Base-by-base conservation (phyloP, 2,797 vertebrate genomes). In the Valencia hispanica region DNA sequence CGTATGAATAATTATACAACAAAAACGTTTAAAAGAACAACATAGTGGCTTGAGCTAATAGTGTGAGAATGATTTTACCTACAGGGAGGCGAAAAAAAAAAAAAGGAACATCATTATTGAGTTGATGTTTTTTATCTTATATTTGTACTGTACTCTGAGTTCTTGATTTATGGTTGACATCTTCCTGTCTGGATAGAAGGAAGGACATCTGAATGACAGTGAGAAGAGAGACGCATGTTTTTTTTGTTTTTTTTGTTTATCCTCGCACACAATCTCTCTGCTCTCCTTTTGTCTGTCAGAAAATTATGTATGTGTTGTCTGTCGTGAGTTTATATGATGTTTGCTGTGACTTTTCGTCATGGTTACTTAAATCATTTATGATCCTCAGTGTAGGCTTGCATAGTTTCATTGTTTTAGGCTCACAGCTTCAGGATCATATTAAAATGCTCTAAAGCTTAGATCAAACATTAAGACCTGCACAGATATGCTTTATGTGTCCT, bases 241-340 rank as follows among this genome's bases (percentile, higher is more conserved):
- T 84, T 74, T 0, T 0, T 34, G 34, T 14, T 69, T 0, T 0
- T 39, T 4, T 14, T 55, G 22, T 72, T 41, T 1, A 41, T 34
- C n/a, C 1, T 1, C 0, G 3, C 4, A 30, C 25, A 22, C 1
- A 34, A 39, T 63, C 61, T 63, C 4, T 34, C 8, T 51, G 12
- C 53, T 11, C 34, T 41, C 11, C 12, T 65, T 68, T 80, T 73
- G 71, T 74, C 30, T 11, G 47, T 53, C 74, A 82, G n/a, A n/a
- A n/a, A n/a, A n/a, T n/a, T n/a, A n/a, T n/a, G n/a, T n/a, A n/a
- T n/a, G n/a, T n/a, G n/a, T n/a, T n/a, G n/a, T n/a, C n/a, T n/a
- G n/a, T 20, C 11, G 12, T 11, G 4, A 18, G 8, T 22, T 66
- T 78, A 79, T 68, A 79, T 79, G 55, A 70, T 15, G 41, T 32